A percentile compares a stretch with the other conserved stretches of the same genome.
Conservation (phyloP, 2,888 invertebrate species). For the Xestia c-nigrum region DNA sequence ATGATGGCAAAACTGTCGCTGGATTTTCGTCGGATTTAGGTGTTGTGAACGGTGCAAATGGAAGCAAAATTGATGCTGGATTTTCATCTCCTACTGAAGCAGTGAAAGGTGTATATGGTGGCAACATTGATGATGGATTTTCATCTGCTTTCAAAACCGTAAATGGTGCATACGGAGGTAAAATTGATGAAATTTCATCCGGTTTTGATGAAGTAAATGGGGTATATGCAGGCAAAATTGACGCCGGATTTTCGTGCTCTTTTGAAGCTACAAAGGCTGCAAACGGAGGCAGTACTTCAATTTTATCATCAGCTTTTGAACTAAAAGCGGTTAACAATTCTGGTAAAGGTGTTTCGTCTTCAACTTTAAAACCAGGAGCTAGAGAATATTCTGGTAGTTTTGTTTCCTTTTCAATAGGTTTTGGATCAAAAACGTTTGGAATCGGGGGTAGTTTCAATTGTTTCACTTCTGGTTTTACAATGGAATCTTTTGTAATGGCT, state of each 20-base stretch:
- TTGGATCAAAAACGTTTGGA: conserved; percentile 38
- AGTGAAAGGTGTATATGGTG: conserved; percentile 17
- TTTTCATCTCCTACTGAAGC: neutral
- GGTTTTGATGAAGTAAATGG: conserved; percentile 1
- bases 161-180: conserved; percentile 14
- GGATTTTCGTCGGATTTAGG: neutral
- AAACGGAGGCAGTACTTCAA: conserved; percentile 33
- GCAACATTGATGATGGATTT: neutral
- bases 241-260: neutral
- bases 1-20: conserved; percentile 10
- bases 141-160: conserved; percentile 12
- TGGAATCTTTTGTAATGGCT: neutral
- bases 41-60: conserved; percentile 10
- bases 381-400: conserved; percentile 20
- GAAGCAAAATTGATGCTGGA: neutral
- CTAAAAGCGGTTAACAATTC: conserved; percentile 40
- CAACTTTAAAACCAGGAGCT: conserved; percentile 18
- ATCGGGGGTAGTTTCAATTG: conserved; percentile 38
- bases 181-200: conserved; percentile 1
- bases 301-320: conserved; percentile 35
- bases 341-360: conserved; percentile 29
- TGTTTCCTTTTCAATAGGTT: conserved; percentile 29
- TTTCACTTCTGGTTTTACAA: conserved; percentile 13
- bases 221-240: conserved; percentile 6
- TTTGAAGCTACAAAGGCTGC: conserved; percentile 19